Conservation (phyloP, 2,888 invertebrate species). For the Gasteruption jaculator region DNA sequence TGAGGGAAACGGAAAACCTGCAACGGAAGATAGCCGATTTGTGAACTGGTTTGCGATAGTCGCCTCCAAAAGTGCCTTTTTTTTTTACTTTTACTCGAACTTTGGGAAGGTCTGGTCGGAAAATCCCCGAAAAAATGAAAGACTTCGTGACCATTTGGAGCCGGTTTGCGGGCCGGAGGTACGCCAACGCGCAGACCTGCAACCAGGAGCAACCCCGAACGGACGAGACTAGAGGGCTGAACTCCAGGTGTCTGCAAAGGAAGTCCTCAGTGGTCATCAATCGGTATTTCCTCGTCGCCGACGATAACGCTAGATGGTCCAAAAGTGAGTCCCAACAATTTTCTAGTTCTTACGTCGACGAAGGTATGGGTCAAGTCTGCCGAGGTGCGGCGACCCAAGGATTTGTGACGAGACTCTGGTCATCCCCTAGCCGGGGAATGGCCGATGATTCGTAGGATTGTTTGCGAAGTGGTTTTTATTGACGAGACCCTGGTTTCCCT, state of each 20-base stretch:
- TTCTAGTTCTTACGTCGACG: no score
- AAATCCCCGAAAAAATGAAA: slow-evolving; percentile 54
- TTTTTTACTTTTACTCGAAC: no score
- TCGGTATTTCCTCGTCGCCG: slow-evolving; percentile 52
- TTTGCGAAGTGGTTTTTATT: no score
- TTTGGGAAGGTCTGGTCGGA: no score
- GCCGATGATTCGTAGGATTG: no score
- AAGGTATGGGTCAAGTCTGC: no score
- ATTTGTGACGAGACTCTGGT: no score
- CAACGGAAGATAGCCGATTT: slow-evolving; percentile 5
- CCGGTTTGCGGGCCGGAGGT: slow-evolving; percentile 55
- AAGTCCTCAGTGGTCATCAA: slow-evolving; percentile 49
- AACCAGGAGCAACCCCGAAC: neutral
- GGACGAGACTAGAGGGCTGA: slow-evolving; percentile 13
- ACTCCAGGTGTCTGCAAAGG: slow-evolving; percentile 45
- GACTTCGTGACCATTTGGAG: slow-evolving; percentile 61
- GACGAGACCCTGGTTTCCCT: no score
- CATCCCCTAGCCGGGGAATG: no score
- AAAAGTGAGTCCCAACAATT: slow-evolving; percentile 58
- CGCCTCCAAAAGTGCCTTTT: no score
- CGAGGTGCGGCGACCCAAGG: no score
- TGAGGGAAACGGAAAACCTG: slow-evolving; percentile 4
- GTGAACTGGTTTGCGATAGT: no score
- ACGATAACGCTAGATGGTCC: slow-evolving; percentile 48
- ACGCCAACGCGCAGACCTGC: slow-evolving; percentile 57